Percentiles rank a stretch among this genome's conserved stretches.
These are phyloP conservation scores for Platyura marginata DNA, from an alignment of 1,140 invertebrate genomes.

Conservation along the genomic window DNA sequence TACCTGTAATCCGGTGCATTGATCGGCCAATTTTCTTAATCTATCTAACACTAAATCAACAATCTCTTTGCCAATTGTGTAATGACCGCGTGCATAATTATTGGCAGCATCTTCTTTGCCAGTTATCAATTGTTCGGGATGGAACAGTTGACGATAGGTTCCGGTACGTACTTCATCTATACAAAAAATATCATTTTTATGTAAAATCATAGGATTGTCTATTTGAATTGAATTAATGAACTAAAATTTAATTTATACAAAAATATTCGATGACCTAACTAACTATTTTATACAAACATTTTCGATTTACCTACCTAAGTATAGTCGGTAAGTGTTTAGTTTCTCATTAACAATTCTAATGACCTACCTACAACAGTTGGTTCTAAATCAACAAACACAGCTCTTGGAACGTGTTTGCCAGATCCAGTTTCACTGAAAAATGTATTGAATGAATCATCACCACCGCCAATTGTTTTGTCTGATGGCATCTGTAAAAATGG, in stretches of 20 bases:
- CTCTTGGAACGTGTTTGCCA: conserved; percentile 50
- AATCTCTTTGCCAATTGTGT: conserved; percentile 74
- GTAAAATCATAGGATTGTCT: background rate
- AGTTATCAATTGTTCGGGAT: conserved; percentile 55
- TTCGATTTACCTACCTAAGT: too few relatives aligned
- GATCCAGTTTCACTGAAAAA: conserved; percentile 67
- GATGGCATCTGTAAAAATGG: conserved; percentile 43
- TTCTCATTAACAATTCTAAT: too few relatives aligned
- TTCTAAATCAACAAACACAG: conserved; percentile 47
- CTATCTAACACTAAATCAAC: conserved; percentile 63
- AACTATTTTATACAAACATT: too few relatives aligned
- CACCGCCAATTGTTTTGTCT: conserved; percentile 44
- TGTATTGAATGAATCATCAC: conserved; percentile 61
- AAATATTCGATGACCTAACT: too few relatives aligned
- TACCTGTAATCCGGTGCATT: conserved; percentile 60
- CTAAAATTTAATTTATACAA: background rate
- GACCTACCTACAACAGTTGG: conserved; percentile 51
- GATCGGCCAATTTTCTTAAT: conserved; percentile 51
- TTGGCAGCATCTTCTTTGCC: conserved; percentile 67
- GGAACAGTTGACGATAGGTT: conserved; percentile 51
- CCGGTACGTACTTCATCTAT: conserved; percentile 50
- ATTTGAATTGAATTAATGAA: background rate
- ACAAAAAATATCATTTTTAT: conserved; percentile 6
- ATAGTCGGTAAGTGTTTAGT: too few relatives aligned
- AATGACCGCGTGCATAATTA: conserved; percentile 70